Percentiles rank a stretch among this genome's conserved stretches.
phyloP scores from a whole-genome alignment of 2,888 invertebrate genomes.

The Xestia xanthographa region DNA sequence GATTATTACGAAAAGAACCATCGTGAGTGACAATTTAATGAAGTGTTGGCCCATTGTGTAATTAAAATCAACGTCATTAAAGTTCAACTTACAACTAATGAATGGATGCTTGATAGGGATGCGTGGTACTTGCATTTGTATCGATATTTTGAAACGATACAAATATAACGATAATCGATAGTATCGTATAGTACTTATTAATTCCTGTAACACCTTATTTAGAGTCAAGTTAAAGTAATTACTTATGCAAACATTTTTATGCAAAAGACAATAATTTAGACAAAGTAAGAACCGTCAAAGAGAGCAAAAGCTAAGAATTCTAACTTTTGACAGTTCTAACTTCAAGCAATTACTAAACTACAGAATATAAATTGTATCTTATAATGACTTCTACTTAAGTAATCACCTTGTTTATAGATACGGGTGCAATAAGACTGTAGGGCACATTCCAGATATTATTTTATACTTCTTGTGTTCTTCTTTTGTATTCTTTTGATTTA shows the following conservation, averaged over 20 bases:
- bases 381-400: no score
- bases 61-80: constrained; percentile 85
- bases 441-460: background rate
- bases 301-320: no score
- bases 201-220: background rate
- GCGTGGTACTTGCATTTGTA: background rate
- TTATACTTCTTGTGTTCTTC: background rate
- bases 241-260: no score
- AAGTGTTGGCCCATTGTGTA: constrained; percentile 86
- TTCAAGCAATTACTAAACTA: no score
- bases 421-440: background rate
- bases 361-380: no score
- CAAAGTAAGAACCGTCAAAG: no score
- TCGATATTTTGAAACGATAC: background rate
- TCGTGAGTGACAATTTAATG: constrained; percentile 89
- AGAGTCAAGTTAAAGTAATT: no score
- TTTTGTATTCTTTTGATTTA: background rate
- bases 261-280: no score
- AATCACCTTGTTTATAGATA: no score
- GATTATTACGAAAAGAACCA: constrained; percentile 78
- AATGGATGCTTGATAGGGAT: constrained; percentile 78
- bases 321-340: no score
- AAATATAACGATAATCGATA: background rate
- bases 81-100: constrained; percentile 80
- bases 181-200: background rate